A percentile compares a stretch with the other conserved stretches of the same genome.
Evolutionary conservation across 2,797 vertebrate species (phyloP).

Genomic region (Liasis olivaceus): DNA sequence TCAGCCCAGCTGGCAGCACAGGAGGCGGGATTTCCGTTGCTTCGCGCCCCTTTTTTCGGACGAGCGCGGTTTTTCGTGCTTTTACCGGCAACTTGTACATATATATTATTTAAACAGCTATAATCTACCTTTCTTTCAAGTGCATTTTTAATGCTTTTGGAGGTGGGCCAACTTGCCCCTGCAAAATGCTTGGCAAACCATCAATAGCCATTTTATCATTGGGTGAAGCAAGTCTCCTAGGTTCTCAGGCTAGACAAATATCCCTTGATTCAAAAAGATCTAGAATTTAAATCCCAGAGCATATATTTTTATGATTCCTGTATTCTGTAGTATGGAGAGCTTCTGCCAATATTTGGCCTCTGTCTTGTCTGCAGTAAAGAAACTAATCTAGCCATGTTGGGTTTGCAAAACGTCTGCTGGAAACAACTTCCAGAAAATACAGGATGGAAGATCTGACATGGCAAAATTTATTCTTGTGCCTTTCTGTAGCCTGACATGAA

Average conservation of each 20-base stretch:
- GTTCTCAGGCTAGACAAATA: background rate
- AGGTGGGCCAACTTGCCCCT: background rate
- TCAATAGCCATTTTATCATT: background rate
- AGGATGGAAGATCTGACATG: background rate
- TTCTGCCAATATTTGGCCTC: background rate
- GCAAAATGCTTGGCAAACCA: background rate
- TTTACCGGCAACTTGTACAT: too few relatives aligned
- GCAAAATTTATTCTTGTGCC: background rate
- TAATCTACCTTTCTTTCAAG: background rate
- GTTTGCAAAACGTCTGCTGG: background rate
- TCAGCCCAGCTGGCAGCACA: too few relatives aligned
- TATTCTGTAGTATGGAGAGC: background rate
- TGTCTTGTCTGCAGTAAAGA: background rate
- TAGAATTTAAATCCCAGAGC: background rate
- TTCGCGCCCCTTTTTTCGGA: too few relatives aligned
- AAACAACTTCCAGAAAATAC: background rate
- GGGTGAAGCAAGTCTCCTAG: background rate
- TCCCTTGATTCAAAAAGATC: background rate
- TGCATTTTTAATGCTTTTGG: background rate
- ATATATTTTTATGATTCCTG: background rate
- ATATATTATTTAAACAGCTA: background rate
- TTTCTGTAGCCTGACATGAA: background rate
- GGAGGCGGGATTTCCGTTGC: too few relatives aligned
- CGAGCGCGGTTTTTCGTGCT: too few relatives aligned
- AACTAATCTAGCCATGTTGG: background rate